These are phyloP conservation scores for Adelphocoris suturalis DNA, from an alignment of 2,888 invertebrate species.

Conservation along the genomic window DNA sequence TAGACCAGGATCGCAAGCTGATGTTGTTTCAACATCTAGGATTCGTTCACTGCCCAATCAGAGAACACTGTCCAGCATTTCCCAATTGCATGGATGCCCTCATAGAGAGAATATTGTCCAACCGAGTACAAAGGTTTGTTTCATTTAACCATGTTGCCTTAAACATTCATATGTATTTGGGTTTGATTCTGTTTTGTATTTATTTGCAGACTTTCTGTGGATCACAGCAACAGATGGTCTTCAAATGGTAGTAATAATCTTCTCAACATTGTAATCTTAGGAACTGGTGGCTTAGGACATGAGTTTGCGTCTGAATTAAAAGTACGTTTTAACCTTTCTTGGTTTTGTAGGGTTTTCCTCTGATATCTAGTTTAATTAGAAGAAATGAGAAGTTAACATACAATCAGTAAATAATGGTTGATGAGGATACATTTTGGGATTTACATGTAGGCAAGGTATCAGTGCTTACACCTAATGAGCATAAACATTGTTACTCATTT, in stretches of 20 bases:
- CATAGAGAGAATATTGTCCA: conserved; percentile 85
- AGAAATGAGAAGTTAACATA: no score
- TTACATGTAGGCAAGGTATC: no score
- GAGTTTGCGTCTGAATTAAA: conserved; percentile 92
- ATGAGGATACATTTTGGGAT: no score
- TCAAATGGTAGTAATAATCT: conserved; percentile 85
- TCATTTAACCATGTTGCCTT: neutral
- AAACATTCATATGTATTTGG: conserved; percentile 59
- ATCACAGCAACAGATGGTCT: conserved; percentile 84
- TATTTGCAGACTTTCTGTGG: conserved; percentile 82
- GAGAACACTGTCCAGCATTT: conserved; percentile 95
- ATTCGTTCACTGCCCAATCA: conserved; percentile 96
- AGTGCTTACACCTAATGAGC: no score
- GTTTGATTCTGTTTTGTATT: conserved; percentile 43
- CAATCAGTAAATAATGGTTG: no score
- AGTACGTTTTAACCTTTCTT: conserved; percentile 77
- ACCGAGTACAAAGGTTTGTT: conserved; percentile 83
- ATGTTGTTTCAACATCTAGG: conserved; percentile 97
- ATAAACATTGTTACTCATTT: no score
- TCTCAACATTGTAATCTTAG: conserved; percentile 93
- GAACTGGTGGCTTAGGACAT: conserved; percentile 91
- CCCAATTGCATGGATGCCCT: conserved; percentile 90
- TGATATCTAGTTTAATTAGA: no score
- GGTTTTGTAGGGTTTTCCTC: no score
- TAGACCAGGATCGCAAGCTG: conserved; percentile 96